Base-by-base conservation (phyloP, 2,888 invertebrate species). In the Ditula angustiorana region DNA sequence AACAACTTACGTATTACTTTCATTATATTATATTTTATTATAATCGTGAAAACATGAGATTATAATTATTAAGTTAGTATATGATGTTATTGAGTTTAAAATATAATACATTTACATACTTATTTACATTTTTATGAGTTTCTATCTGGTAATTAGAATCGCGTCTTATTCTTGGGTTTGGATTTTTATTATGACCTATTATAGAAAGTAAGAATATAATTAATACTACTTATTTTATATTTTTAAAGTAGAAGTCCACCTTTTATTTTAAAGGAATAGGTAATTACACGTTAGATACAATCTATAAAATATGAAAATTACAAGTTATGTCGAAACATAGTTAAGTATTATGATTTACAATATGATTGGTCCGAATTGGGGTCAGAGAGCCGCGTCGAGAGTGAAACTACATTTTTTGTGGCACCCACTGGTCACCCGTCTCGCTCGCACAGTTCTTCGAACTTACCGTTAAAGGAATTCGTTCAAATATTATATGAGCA, bases 361-460 rank as follows among this genome's bases (percentile, higher is more conserved):
- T 67, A 67, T 58, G 44, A 63, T 63, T 33, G 57, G 50, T 58
- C 28, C 57, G 61, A 69, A 81, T 75, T 75, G 73, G 66, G 82
- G 81, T 78, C 80, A 72, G 61, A 76, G 64, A 63, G 49, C 56
- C 66, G 60, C 58, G 70, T 69, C 67, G 80, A 85, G 79, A 86
- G 86, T 81, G 84, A 85, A 86, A 85, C 79, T 76, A 71, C 75
- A 75, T 83, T 80, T 83, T 81, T 81, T 77, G 74, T 76, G 66
- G 58, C 67, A 70, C 55, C 62, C 68, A 59, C 41, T 57, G n/a
- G 24, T 49, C 49, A 57, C 26, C 7, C 47, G 26, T 35, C 41
- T 47, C 33, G 41, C 60, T 58, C 60, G 67, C 77, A 75, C 70
- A 66, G 71, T 73, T 74, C 67, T 67, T 47, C 63, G 66, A 72